Conservation (phyloP, 2,797 vertebrate genomes). For the Hippopotamyrus pictus region DNA sequence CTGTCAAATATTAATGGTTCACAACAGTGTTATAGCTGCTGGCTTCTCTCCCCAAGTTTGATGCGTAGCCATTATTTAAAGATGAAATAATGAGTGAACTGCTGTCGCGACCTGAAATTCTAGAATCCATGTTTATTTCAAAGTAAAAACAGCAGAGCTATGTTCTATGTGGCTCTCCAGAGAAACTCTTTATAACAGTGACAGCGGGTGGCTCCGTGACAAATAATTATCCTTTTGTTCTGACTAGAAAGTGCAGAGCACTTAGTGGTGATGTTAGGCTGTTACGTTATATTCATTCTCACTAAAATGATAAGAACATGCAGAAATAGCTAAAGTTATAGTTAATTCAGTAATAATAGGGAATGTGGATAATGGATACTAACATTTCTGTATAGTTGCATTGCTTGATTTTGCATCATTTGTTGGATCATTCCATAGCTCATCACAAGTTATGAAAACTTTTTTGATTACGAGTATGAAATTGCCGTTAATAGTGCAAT, state of each 20-base stretch:
- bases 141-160: neutral
- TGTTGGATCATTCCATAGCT: neutral
- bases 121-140: neutral
- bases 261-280: neutral
- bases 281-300: neutral
- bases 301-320: neutral
- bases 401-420: neutral
- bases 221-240: neutral
- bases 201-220: neutral
- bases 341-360: neutral
- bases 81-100: neutral
- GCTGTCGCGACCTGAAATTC: neutral
- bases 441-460: neutral
- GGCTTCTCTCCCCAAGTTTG: constrained; percentile 38
- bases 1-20: constrained; percentile 40
- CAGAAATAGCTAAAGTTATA: neutral
- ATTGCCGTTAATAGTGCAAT: neutral
- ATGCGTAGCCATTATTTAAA: constrained; percentile 42
- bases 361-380: neutral
- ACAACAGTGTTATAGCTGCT: constrained; percentile 35
- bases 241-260: neutral
- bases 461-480: neutral
- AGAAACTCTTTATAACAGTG: neutral
- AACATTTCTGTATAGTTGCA: neutral
- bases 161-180: neutral